Evolutionary conservation across 2,797 vertebrate genomes (phyloP).

Genomic region (Loris lydekkerianus): DNA sequence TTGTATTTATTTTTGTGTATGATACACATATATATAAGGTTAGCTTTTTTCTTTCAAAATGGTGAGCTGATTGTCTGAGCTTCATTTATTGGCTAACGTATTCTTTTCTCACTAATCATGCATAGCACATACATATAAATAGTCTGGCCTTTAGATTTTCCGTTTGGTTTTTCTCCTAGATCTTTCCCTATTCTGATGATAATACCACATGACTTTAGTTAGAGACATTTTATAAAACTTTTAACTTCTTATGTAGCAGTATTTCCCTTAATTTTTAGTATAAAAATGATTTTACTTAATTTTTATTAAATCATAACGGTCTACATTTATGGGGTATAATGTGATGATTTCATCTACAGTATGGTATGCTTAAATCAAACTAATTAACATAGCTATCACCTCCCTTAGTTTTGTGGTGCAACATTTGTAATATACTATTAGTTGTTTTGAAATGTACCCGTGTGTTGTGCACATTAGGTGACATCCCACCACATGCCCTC

Average conservation of each 20-base stretch:
- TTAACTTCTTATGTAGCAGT: not conserved
- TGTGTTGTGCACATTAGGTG: too few species aligned
- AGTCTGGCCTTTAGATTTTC: not conserved
- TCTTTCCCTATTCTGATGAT: not conserved
- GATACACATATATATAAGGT: not conserved
- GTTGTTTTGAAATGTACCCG: too few species aligned
- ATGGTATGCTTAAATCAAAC: too few species aligned
- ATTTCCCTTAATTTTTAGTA: not conserved
- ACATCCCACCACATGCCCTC: too few species aligned
- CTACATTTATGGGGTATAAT: too few species aligned
- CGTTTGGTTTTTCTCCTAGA: not conserved
- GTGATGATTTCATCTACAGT: too few species aligned
- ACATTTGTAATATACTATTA: too few species aligned
- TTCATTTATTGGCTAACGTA: slow-evolving; percentile 11
- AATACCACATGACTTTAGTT: not conserved
- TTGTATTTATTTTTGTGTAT: not conserved
- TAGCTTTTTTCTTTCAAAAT: not conserved
- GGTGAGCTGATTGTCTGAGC: not conserved
- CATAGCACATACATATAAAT: not conserved
- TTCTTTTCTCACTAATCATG: not conserved
- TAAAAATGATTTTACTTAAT: too few species aligned
- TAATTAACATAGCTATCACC: too few species aligned
- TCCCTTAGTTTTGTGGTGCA: too few species aligned
- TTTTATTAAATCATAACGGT: too few species aligned
- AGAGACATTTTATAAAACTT: not conserved